Base-by-base conservation (phyloP, 1,140 invertebrate genomes). In the Chironomus tepperi region DNA sequence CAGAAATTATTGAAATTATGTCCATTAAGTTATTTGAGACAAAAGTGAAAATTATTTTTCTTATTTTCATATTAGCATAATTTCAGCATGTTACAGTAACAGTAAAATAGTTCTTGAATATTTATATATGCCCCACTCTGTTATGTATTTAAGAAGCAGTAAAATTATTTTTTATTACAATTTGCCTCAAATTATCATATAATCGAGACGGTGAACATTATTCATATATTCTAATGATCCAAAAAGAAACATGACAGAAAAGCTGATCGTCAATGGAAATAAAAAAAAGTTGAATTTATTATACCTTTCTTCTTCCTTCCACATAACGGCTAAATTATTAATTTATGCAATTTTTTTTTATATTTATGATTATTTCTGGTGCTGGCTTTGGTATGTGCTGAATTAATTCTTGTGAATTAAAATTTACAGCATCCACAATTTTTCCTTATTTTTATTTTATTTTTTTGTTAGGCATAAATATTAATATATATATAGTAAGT, bases 31-130 rank as follows among this genome's bases (percentile, higher is more conserved):
- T 34, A 34, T 34, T 34, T n/a, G 12, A 57, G 47, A 57, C 47
- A 57, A 57, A 57, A 15, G 47, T 57, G 47, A 57, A 57, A 57
- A 57, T 57, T 57, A n/a, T n/a, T 57, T 57, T 57, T 57, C 47
- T 34, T 34, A 34, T 34, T 34, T 34, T 34, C 1, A 34, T 34
- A 57, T 57, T 57, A 57, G 47, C 47, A 57, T 57, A 57, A n/a
- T 57, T 57, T 57, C 10, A 57, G 9, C 47, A 57, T 57, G 47
- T 57, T 57, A 57, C 47, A 57, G 12, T 57, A 57, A 57, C 47
- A 57, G 12, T 57, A 57, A 57, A 57, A 57, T 57, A 57, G 47
- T 57, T 57, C 47, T 57, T 57, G 47, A 57, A 57, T 57, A 57
- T 57, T 57, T 57, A 57, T 57, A n/a, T 12, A 34, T 34, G 24